Evolutionary conservation across 1,140 invertebrate genomes (phyloP), one percentile per base, ranked within the genome.

Genomic region (Microplitis mediator): DNA sequence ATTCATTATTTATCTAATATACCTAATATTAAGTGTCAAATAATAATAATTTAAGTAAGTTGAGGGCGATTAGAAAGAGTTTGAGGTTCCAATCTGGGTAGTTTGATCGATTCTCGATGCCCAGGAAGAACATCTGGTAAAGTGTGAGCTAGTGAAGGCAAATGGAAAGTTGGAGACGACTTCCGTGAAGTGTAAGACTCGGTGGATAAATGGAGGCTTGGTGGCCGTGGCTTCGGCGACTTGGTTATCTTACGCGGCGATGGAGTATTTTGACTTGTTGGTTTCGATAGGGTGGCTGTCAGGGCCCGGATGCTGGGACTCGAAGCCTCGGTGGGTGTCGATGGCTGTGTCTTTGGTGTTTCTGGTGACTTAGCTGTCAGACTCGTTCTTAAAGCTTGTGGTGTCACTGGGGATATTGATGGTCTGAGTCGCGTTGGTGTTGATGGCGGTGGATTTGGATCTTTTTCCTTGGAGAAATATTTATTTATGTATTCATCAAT

Each of bases 321-420:
- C 69, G 34, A 52, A 39, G 50, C n/a, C 72, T 61, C 72, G 5
- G 73, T 16, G 35, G 71, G 71, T 5, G 75, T 63, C 9, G 69
- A 74, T n/a, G 4, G 36, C 36, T 39, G 36, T 5, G 75, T 79
- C 73, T 75, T 81, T 3, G 74, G 68, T 4, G 72, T 78, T 31
- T 84, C 80, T 31, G 85, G 81, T 14, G 85, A 78, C 76, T 76
- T 83, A 0, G 80, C 80, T 45, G 70, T 71, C 58, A 86, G 69
- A 70, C 82, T 79, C 31, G 77, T 79, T 14, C 76, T 76, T 16
- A 85, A 66, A 3, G 81, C 81, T 77, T 76, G 74, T 14, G 84
- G 80, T 9, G 82, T 85, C 14, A 85, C 65, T 4, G 76, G 60
- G 0, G 75, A 64, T 2, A 75, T 69, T 32, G 77, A 74, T 6